Conservation (phyloP, 2,113 vertebrate species). For the Phalacrocorax brasilianus region DNA sequence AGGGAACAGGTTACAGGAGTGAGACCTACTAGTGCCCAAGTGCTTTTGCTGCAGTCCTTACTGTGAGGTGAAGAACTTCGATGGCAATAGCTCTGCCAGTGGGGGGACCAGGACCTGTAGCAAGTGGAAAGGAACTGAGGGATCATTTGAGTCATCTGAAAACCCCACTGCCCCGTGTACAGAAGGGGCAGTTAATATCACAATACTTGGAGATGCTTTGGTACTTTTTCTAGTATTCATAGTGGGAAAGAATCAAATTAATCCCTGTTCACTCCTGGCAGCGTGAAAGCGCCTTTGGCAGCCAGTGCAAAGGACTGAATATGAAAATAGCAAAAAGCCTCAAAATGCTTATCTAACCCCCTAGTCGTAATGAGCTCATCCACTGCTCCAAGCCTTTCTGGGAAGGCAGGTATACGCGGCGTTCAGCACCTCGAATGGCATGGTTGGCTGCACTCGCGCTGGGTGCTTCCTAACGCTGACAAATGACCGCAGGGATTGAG, state of each 20-base stretch:
- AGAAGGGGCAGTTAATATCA: not conserved
- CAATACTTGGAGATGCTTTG: not conserved
- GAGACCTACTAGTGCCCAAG: not conserved
- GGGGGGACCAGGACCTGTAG: not conserved
- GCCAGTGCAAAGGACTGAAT: not conserved
- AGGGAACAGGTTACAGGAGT: not conserved
- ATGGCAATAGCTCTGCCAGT: fast-evolving
- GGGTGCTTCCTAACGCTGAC: not conserved
- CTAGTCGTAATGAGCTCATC: not conserved
- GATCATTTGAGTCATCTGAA: not conserved
- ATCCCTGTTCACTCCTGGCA: not conserved
- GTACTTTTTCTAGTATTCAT: not conserved
- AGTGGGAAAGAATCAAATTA: not conserved
- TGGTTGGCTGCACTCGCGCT: not conserved
- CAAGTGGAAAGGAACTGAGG: not conserved
- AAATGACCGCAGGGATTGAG: not conserved
- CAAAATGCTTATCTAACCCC: not conserved
- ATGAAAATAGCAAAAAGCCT: not conserved
- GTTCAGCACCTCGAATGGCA: fast-evolving
- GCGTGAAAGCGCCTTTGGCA: not conserved
- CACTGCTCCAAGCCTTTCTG: not conserved
- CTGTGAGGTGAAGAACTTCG: not conserved
- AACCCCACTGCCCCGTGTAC: not conserved
- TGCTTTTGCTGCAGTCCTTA: not conserved
- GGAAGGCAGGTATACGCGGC: not conserved